Evolutionary conservation across 1,140 invertebrate species (phyloP), one percentile per base, ranked within the genome.

Genomic region (Drosophila bocki): DNA sequence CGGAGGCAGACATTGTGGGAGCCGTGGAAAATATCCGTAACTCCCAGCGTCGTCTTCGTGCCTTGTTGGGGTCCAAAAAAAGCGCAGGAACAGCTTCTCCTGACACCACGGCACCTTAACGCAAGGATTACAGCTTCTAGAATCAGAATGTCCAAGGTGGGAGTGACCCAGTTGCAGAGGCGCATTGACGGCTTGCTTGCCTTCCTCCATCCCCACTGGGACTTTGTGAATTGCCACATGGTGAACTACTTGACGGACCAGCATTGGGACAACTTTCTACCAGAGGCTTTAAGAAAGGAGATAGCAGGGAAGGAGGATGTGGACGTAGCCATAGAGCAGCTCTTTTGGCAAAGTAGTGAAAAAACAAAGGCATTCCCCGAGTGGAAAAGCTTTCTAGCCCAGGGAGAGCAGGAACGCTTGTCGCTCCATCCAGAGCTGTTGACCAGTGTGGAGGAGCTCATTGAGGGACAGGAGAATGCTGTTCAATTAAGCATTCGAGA

Each of bases 231-330:
- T 92, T 96, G 96, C 80, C 97, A 97, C 92, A 95, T 97, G 93
- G 96, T 97, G 5, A 95, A 97, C 80, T 97, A 96, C 93, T 94
- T 97, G n/a, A 96, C 94, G 0, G 92, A 96, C n/a, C 92, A 95
- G 35, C 94, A 96, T 53, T 98, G 96, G 95, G 76, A 94, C 1
- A 93, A 80, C 22, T 93, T 94, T 68, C 77, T 97, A 29, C 95
- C 96, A 2, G 60, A 79, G 17, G 71, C 91, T 32, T 92, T 97
- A 7, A 94, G 93, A 87, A 62, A 80, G 11, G 94, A 96, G 78
- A 75, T 96, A 9, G 7, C 22, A 0, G 56, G 62, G 11, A 32
- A n/a, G 5, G 48, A 54, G 1, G 56, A 75, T 26, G 48, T 91
- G 0, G 48, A 86, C 47, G 51, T 68, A 53, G 72, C 77, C 71